These are phyloP conservation scores for Muntiacus reevesi DNA, from an alignment of 2,113 vertebrate genomes.

Conservation along the genomic window DNA sequence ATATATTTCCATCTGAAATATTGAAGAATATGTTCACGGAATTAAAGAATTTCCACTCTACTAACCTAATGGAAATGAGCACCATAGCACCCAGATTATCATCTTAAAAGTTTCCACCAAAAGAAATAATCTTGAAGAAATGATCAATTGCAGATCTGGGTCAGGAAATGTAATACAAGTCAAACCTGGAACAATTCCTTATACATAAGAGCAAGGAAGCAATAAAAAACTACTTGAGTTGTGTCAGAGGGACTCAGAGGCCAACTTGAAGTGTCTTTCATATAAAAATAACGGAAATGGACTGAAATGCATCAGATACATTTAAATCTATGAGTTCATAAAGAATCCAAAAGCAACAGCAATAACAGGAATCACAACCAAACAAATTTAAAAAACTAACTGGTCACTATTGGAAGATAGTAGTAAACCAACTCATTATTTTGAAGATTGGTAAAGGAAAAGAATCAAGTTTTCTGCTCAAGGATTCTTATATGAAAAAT, in stretches of 20 bases:
- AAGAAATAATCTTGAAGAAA: neutral
- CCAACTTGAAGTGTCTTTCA: neutral
- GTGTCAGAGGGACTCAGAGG: neutral
- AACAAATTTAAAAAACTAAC: neutral
- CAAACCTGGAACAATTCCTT: neutral
- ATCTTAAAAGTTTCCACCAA: neutral
- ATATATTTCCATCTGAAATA: neutral
- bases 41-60: neutral
- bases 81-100: neutral
- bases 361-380: neutral
- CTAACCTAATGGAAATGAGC: neutral
- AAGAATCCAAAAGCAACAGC: neutral
- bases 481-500: neutral
- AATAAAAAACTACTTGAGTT: neutral
- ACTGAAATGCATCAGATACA: neutral
- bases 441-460: slow-evolving; percentile 1
- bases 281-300: neutral
- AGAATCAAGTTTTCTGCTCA: neutral
- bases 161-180: neutral
- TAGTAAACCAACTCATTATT: neutral
- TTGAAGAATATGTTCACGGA: neutral
- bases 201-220: neutral
- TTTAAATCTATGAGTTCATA: neutral
- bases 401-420: neutral
- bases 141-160: neutral